These are phyloP conservation scores for Epinephelus lanceolatus DNA, from an alignment of 2,113 vertebrate genomes.

Conservation along the genomic window DNA sequence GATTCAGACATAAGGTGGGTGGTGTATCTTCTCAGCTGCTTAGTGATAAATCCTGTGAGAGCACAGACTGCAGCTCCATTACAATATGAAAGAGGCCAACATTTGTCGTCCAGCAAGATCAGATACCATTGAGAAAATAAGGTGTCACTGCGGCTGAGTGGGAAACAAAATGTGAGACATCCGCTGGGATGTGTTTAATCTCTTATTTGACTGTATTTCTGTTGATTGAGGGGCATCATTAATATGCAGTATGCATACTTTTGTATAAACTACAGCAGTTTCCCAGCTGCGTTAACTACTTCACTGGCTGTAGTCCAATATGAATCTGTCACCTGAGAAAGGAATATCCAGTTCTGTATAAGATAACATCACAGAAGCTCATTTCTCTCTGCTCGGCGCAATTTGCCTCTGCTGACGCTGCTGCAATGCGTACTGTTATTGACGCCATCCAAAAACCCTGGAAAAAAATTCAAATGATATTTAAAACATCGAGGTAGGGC, in stretches of 20 bases:
- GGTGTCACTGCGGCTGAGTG: neutral
- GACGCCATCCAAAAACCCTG: neutral
- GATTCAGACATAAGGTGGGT: slow-evolving; percentile 24
- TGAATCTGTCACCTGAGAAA: neutral
- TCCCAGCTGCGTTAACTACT: neutral
- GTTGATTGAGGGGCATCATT: neutral
- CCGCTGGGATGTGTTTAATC: neutral
- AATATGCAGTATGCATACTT: neutral
- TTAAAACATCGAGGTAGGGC: slow-evolving; percentile 8
- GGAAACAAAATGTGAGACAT: neutral
- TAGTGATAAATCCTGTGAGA: neutral
- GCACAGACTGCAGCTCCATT: neutral
- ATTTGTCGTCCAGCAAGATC: neutral
- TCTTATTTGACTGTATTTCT: neutral
- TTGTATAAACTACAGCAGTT: neutral
- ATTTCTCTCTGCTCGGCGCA: neutral
- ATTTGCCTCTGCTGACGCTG: neutral
- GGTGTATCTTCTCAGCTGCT: neutral
- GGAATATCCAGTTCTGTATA: neutral
- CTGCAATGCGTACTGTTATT: neutral
- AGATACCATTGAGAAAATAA: neutral
- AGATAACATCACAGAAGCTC: neutral
- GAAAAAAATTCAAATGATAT: slow-evolving; percentile 56
- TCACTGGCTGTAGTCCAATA: neutral
- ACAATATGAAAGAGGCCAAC: neutral